Conservation (phyloP, 1,140 invertebrate genomes). For the Aplysia californica region DNA sequence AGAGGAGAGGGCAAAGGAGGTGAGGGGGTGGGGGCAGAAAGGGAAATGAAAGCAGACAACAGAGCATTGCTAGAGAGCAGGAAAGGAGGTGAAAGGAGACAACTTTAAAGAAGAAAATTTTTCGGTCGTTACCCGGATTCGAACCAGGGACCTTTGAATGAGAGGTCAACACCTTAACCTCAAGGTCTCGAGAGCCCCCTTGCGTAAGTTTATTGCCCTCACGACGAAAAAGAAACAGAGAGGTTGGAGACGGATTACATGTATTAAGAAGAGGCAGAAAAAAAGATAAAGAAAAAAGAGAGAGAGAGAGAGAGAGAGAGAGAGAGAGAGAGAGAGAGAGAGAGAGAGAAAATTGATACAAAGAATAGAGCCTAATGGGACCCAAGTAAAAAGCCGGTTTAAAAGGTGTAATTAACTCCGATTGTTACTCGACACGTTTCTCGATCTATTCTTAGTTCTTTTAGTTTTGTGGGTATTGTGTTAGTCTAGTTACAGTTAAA, state of each 20-base stretch:
- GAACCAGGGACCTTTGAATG: too few species aligned
- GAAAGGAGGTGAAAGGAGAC: too few species aligned
- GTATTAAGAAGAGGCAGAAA: background rate
- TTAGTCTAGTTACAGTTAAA: background rate
- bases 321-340: slow-evolving; percentile 29
- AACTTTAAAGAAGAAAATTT: too few species aligned
- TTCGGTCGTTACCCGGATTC: too few species aligned
- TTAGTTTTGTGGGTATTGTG: background rate
- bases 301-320: slow-evolving; percentile 26
- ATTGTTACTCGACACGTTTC: too few species aligned
- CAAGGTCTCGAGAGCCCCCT: too few species aligned
- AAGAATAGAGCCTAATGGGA: slow-evolving; percentile 2
- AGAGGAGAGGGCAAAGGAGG: too few species aligned
- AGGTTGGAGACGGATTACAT: background rate
- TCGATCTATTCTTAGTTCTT: background rate
- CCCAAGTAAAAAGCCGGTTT: background rate
- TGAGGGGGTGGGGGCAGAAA: too few species aligned
- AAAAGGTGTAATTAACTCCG: background rate
- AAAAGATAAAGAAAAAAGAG: background rate
- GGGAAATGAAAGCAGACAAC: too few species aligned
- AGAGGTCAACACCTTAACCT: too few species aligned
- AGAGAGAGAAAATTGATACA: too few species aligned
- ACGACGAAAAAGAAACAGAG: background rate
- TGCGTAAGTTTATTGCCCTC: background rate
- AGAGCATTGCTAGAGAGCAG: too few species aligned